Evolutionary conservation across 2,888 invertebrate species (phyloP).

Genomic region (Zygothrica quintamaculata): DNA sequence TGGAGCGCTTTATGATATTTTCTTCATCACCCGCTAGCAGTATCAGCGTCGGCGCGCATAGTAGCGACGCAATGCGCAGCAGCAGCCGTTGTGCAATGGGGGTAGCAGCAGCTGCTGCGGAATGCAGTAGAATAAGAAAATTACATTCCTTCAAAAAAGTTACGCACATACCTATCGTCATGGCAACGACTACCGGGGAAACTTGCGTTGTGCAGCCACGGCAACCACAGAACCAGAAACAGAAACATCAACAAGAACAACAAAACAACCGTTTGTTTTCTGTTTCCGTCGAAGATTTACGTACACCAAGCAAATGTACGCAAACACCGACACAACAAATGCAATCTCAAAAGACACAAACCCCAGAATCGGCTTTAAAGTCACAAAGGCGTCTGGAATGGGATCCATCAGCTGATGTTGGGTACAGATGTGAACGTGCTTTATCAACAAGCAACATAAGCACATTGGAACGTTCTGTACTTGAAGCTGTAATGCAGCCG

Average conservation of each 20-base stretch:
- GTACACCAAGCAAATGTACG: slow-evolving; percentile 58
- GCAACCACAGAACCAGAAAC: background rate
- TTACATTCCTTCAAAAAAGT: background rate
- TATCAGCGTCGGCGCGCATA: slow-evolving; percentile 54
- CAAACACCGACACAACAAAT: slow-evolving; percentile 34
- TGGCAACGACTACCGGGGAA: slow-evolving; percentile 17
- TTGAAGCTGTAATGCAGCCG: slow-evolving; percentile 61
- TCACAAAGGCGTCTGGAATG: slow-evolving; percentile 91
- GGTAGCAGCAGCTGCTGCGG: slow-evolving; percentile 29
- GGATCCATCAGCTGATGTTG: slow-evolving; percentile 95
- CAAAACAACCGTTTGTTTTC: slow-evolving; percentile 5
- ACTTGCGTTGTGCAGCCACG: background rate
- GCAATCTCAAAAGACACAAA: slow-evolving; percentile 84
- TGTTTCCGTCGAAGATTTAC: slow-evolving; percentile 57
- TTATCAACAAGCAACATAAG: slow-evolving; percentile 85
- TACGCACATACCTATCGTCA: slow-evolving; percentile 54
- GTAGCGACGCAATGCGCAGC: slow-evolving; percentile 16
- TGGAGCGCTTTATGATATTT: slow-evolving; percentile 64
- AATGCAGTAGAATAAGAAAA: background rate
- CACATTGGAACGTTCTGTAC: slow-evolving; percentile 81
- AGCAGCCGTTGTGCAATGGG: slow-evolving; percentile 6
- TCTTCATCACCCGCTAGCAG: slow-evolving; percentile 66
- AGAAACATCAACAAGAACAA: background rate
- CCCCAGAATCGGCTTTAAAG: slow-evolving; percentile 90
- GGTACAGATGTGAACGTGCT: slow-evolving; percentile 87